Percentiles rank a stretch among this genome's conserved stretches.
Evolutionary conservation across 2,888 invertebrate genomes (phyloP).

Genomic region (Eubasilissa splendida): DNA sequence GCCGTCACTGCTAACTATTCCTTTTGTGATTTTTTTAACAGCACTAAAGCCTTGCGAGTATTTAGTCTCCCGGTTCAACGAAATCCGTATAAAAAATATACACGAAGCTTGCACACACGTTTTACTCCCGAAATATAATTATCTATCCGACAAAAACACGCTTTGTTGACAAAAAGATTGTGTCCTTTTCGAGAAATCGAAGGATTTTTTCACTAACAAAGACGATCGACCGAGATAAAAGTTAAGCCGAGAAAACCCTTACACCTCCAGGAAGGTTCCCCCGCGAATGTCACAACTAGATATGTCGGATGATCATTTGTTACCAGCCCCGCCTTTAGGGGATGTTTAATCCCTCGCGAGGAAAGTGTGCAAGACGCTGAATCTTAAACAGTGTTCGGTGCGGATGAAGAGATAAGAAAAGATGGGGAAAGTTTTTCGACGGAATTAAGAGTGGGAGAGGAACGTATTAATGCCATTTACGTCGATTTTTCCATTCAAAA

Average conservation of each 20-base stretch:
- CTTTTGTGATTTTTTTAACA: no score
- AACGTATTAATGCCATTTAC: no score
- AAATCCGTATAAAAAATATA: no score
- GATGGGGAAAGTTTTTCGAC: background rate
- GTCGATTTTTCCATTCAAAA: no score
- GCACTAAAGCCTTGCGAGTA: no score
- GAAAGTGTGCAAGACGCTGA: slow-evolving; percentile 13
- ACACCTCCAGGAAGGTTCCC: background rate
- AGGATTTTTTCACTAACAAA: slow-evolving; percentile 5
- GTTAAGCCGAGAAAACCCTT: background rate
- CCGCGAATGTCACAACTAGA: slow-evolving; percentile 34
- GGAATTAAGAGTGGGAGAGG: background rate
- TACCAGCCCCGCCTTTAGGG: background rate
- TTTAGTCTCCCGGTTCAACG: no score
- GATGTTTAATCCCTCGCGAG: slow-evolving; percentile 3
- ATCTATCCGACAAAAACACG: no score
- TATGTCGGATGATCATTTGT: slow-evolving; percentile 44
- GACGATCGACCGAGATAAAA: slow-evolving; percentile 20
- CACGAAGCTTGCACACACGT: no score
- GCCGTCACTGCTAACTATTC: no score
- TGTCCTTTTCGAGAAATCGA: background rate
- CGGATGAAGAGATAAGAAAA: slow-evolving; percentile 18
- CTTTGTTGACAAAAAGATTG: no score
- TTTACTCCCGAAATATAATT: no score
- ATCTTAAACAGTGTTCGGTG: slow-evolving; percentile 15